phyloP scores from a whole-genome alignment of 2,888 invertebrate genomes.

The Pandemis cinnamomeana region DNA sequence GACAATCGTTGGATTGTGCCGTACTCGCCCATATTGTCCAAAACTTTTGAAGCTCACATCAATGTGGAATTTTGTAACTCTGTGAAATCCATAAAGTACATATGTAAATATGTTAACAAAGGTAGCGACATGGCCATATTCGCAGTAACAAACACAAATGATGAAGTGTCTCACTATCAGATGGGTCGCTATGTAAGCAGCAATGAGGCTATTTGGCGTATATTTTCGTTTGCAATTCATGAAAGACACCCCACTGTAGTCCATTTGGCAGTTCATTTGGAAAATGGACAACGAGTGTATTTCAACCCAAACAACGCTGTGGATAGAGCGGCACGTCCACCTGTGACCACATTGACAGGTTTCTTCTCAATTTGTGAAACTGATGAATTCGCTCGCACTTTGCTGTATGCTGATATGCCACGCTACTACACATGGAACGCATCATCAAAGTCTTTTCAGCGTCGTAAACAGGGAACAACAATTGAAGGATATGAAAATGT shows the following conservation, averaged over 20 bases:
- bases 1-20: constrained; percentile 17
- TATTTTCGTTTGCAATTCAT: constrained; percentile 44
- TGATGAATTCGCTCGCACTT: constrained; percentile 48
- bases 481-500: constrained; percentile 45
- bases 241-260: constrained; percentile 47
- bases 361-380: constrained; percentile 48
- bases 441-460: constrained; percentile 46
- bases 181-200: constrained; percentile 49
- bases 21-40: constrained; percentile 13
- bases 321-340: constrained; percentile 44
- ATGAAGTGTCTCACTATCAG: constrained; percentile 47
- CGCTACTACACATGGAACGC: constrained; percentile 49
- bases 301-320: constrained; percentile 36
- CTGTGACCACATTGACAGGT: constrained; percentile 47
- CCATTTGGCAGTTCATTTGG: constrained; percentile 29
- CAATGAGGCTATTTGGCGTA: constrained; percentile 49
- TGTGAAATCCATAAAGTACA: constrained; percentile 26
- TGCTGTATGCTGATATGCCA: constrained; percentile 49
- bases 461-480: constrained; percentile 46
- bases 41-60: constrained; percentile 38
- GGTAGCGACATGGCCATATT: constrained; percentile 46
- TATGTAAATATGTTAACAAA: constrained; percentile 43
- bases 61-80: constrained; percentile 45
- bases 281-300: constrained; percentile 43
- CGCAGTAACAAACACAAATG: constrained; percentile 45